phyloP scores from a whole-genome alignment of 2,113 vertebrate genomes.

The Platysteira castanea region DNA sequence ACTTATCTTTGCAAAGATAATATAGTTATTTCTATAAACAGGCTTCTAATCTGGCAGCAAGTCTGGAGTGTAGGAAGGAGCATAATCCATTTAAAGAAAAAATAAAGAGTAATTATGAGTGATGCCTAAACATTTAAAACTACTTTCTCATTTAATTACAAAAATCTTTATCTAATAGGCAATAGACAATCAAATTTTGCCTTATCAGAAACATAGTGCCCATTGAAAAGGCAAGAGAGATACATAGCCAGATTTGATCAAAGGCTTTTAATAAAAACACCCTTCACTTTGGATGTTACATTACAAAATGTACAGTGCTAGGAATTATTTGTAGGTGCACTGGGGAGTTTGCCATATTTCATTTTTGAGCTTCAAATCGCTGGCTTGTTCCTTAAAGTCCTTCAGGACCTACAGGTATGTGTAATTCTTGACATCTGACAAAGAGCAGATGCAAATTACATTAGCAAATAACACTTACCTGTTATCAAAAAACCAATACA shows the following conservation, averaged over 20 bases:
- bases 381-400: not conserved
- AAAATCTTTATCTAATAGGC: not conserved
- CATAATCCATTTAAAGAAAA: not conserved
- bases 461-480: not conserved
- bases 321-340: conserved; percentile 19
- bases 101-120: not conserved
- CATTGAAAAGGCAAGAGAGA: not conserved
- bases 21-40: not conserved
- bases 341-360: not conserved
- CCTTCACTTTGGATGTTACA: not conserved
- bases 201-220: not conserved
- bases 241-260: not conserved
- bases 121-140: conserved; percentile 13
- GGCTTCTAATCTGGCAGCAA: not conserved
- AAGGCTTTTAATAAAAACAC: conserved; percentile 2
- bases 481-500: not conserved
- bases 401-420: not conserved
- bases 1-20: not conserved
- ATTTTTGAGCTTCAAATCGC: not conserved
- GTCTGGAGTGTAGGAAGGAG: not conserved
- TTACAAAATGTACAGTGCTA: conserved; percentile 8
- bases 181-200: not conserved
- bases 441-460: not conserved
- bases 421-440: not conserved
- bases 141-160: not conserved